phyloP scores from a whole-genome alignment of 2,113 vertebrate genomes.

The Panthera leo region DNA sequence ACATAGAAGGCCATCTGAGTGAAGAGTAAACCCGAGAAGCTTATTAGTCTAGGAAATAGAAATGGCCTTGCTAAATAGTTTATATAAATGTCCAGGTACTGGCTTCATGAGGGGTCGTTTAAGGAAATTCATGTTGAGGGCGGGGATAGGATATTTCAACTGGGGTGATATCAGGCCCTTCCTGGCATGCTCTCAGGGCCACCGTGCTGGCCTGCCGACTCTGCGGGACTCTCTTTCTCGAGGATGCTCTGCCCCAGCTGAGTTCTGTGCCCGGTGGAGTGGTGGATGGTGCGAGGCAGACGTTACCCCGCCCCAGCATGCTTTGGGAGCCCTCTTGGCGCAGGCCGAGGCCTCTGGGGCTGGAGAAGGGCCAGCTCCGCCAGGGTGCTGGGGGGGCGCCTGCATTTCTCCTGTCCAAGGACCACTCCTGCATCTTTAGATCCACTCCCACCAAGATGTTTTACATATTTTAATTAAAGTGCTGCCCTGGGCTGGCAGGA shows the following conservation, averaged over 20 bases:
- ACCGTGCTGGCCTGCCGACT: rapidly evolving
- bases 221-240: background rate
- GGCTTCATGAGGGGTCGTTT: background rate
- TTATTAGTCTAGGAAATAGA: background rate
- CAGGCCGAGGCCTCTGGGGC: background rate
- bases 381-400: background rate
- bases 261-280: background rate
- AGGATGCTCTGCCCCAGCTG: background rate
- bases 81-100: background rate
- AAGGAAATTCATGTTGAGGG: background rate
- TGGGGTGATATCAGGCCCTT: background rate
- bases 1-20: background rate
- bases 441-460: slow-evolving; percentile 54
- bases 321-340: background rate
- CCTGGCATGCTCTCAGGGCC: background rate
- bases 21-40: background rate
- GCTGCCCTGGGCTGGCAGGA: slow-evolving; percentile 53
- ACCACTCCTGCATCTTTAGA: slow-evolving; percentile 17
- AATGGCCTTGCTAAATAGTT: background rate
- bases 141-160: background rate
- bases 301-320: rapidly evolving
- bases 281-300: background rate
- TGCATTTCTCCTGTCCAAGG: background rate
- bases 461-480: slow-evolving; percentile 71
- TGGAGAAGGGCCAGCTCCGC: slow-evolving; percentile 46